Conservation (phyloP, 2,113 vertebrate genomes). For the Nothoprocta pentlandii region DNA sequence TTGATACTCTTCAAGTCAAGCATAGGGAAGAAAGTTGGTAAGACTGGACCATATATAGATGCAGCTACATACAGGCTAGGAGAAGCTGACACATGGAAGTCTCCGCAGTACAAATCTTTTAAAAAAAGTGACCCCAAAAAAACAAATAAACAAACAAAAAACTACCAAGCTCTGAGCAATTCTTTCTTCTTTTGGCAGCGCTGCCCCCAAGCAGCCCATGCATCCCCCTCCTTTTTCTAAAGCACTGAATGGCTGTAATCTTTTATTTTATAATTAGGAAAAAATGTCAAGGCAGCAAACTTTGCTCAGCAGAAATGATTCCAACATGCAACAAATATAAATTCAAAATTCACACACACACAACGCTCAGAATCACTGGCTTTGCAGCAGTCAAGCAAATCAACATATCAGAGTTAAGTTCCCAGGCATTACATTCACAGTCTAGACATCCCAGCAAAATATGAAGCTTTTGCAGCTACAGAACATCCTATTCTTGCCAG, state of each 20-base stretch:
- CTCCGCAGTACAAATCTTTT: neutral
- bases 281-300: neutral
- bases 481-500: neutral
- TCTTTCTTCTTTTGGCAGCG: neutral
- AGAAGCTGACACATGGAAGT: neutral
- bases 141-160: neutral
- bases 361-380: neutral
- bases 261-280: neutral
- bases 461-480: constrained; percentile 10
- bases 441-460: neutral
- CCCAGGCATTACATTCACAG: neutral
- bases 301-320: neutral
- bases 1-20: neutral
- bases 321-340: neutral
- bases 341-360: neutral
- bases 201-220: neutral
- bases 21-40: neutral
- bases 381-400: neutral
- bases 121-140: neutral
- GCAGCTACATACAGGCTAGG: neutral
- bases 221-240: neutral
- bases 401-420: neutral
- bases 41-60: neutral
- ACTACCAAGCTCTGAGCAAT: neutral
- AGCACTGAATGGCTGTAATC: neutral